phyloP scores from a whole-genome alignment of 2,113 vertebrate species.

The Arenaria interpres region DNA sequence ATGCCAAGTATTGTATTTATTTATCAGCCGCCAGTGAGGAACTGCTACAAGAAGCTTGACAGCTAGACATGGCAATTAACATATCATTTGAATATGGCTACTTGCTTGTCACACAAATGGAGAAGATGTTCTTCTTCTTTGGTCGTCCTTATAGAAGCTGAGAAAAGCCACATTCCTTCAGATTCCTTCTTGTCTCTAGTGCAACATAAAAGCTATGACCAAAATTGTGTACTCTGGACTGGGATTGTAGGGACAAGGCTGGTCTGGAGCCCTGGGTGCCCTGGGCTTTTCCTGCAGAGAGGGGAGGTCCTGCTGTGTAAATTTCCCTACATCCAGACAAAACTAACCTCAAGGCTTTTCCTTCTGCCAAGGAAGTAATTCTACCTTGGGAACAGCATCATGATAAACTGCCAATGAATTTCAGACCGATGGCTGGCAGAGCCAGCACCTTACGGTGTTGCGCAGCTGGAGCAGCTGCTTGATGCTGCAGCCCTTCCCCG shows the following conservation, averaged over 20 bases:
- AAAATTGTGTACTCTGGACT: fast-evolving
- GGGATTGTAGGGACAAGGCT: not conserved
- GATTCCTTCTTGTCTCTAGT: not conserved
- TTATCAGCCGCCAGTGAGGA: not conserved
- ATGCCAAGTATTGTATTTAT: not conserved
- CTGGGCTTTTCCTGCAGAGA: not conserved
- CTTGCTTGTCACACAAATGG: not conserved
- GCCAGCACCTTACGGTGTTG: fast-evolving
- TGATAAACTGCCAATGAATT: not conserved
- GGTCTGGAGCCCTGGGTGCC: not conserved
- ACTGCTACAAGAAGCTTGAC: not conserved
- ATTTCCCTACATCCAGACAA: not conserved
- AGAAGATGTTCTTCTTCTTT: not conserved
- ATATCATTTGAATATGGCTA: not conserved
- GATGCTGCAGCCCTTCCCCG: not conserved
- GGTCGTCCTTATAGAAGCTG: not conserved
- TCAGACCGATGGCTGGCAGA: fast-evolving
- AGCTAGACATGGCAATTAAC: not conserved
- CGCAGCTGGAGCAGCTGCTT: too few species aligned
- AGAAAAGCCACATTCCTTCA: not conserved
- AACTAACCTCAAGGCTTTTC: not conserved
- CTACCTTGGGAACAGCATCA: not conserved
- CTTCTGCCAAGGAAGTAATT: not conserved
- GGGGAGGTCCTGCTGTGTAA: not conserved
- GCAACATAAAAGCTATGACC: not conserved